Evolutionary conservation across 64 coral and sea anemone genomes (phyloP).

Genomic region (Pocillopora damicornis): DNA sequence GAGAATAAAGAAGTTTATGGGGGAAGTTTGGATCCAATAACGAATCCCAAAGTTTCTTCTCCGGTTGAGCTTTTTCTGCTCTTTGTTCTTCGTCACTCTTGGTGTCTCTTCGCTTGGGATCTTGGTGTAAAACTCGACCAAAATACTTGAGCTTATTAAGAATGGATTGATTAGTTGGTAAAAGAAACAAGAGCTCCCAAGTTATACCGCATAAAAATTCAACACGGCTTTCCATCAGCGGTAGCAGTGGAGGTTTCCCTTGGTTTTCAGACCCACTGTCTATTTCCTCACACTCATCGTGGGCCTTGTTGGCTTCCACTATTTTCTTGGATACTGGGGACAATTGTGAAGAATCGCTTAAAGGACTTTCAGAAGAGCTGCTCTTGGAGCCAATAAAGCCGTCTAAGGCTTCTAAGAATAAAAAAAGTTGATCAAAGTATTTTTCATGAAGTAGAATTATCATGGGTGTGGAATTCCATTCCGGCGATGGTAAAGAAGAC

Average conservation of each 20-base stretch:
- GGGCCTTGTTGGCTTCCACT: neutral
- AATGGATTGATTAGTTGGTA: slow-evolving; percentile 83
- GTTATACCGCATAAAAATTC: slow-evolving; percentile 76
- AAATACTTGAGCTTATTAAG: slow-evolving; percentile 81
- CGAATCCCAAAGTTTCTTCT: slow-evolving; percentile 47
- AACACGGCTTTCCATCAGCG: slow-evolving; percentile 47
- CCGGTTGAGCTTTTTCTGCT: neutral
- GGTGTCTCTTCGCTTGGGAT: neutral
- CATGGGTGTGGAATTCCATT: slow-evolving; percentile 81
- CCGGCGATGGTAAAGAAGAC: slow-evolving; percentile 73
- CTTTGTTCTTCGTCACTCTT: slow-evolving; percentile 11
- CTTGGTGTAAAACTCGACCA: slow-evolving; percentile 13
- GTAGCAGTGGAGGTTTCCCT: slow-evolving; percentile 9
- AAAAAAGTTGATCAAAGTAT: slow-evolving; percentile 82
- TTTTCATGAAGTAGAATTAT: slow-evolving; percentile 79
- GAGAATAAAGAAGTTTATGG: slow-evolving; percentile 85
- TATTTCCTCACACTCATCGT: neutral
- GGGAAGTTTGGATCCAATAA: slow-evolving; percentile 74
- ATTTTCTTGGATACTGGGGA: neutral
- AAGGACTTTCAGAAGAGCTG: slow-evolving; percentile 2
- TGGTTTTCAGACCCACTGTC: neutral
- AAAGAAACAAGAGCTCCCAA: slow-evolving; percentile 84
- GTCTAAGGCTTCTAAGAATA: slow-evolving; percentile 83
- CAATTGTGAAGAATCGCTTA: neutral
- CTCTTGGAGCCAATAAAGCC: slow-evolving; percentile 43